phyloP scores from a whole-genome alignment of 2,888 invertebrate genomes.

The Scaptomyza tumidula region DNA sequence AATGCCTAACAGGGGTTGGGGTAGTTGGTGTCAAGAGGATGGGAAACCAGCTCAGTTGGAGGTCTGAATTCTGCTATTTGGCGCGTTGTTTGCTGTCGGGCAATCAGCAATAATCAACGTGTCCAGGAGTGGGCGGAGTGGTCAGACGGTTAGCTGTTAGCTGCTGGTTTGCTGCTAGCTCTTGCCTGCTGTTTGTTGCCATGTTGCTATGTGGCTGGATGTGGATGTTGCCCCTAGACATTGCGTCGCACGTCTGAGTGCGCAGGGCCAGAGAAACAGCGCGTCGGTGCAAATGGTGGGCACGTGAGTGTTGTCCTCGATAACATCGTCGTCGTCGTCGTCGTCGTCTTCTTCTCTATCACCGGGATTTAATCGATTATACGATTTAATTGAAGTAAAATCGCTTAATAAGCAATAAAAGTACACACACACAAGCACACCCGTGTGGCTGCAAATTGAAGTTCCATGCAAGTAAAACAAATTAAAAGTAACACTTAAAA shows the following conservation, averaged over 20 bases:
- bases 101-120: conserved; percentile 75
- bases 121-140: conserved; percentile 33
- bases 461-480: conserved; percentile 57
- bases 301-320: conserved; percentile 36
- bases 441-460: conserved; percentile 12
- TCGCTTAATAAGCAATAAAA: conserved; percentile 78
- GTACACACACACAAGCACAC: conserved; percentile 29
- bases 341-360: conserved; percentile 32
- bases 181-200: neutral
- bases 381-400: conserved; percentile 79
- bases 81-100: conserved; percentile 69
- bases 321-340: conserved; percentile 21
- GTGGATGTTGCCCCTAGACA: conserved; percentile 59
- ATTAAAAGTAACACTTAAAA: conserved; percentile 78
- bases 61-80: conserved; percentile 72
- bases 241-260: conserved; percentile 70
- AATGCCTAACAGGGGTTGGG: conserved; percentile 43
- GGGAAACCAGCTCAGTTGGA: conserved; percentile 18
- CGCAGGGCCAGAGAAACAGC: conserved; percentile 28
- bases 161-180: conserved; percentile 23
- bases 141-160: conserved; percentile 44
- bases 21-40: neutral
- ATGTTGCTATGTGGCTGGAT: neutral
- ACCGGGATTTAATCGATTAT: conserved; percentile 73
- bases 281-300: conserved; percentile 23